phyloP scores from a whole-genome alignment of 2,888 invertebrate genomes.

The Matsumyia berberina region DNA sequence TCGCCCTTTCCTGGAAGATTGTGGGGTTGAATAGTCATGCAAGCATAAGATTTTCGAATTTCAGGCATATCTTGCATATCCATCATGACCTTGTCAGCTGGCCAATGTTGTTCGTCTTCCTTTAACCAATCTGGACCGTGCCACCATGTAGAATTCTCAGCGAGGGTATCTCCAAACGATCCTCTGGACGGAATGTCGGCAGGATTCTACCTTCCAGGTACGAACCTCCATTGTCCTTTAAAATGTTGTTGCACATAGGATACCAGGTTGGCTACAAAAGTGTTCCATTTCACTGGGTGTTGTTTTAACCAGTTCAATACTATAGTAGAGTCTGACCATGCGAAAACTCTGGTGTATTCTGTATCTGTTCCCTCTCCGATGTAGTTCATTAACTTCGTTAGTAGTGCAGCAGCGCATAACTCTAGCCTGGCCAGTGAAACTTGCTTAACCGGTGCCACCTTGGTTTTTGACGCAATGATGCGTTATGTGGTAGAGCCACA shows the following conservation, averaged over 20 bases:
- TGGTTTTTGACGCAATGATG: not conserved
- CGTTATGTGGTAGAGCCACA: not conserved
- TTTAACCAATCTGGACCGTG: conserved; percentile 22
- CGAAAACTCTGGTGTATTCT: conserved; percentile 14
- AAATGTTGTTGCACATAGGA: conserved; percentile 42
- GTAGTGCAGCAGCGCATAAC: not conserved
- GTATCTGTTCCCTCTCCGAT: not conserved
- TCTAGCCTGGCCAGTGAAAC: too few relatives aligned
- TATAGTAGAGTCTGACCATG: conserved; percentile 22
- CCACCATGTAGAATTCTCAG: conserved; percentile 21
- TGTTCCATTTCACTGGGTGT: conserved; percentile 36
- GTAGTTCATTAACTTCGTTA: not conserved
- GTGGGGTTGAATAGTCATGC: conserved; percentile 2
- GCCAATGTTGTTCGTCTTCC: conserved; percentile 18
- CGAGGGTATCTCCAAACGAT: conserved; percentile 24
- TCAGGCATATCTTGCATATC: conserved; percentile 27
- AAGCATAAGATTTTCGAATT: conserved; percentile 25
- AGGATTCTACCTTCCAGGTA: conserved; percentile 36
- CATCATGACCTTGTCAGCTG: conserved; percentile 10
- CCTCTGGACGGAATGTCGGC: conserved; percentile 33
- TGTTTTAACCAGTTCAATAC: conserved; percentile 24
- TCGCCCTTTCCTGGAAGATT: not conserved
- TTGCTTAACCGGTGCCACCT: too few relatives aligned
- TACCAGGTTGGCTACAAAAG: conserved; percentile 36
- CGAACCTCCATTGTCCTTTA: conserved; percentile 37